Conservation (phyloP, 2,113 vertebrate genomes). For the Gadus macrocephalus region DNA sequence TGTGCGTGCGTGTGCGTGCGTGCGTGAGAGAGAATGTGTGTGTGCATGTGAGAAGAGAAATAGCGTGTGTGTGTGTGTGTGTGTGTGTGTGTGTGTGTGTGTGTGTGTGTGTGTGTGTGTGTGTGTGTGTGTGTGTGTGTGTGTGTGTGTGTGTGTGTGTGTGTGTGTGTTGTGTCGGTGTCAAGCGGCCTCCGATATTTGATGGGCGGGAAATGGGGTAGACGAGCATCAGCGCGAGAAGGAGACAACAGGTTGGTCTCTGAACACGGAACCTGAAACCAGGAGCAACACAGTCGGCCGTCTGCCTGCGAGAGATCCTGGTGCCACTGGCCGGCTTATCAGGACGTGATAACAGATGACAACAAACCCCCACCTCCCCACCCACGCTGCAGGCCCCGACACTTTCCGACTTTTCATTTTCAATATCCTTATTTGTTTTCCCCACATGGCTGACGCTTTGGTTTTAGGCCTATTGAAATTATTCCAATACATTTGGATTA, state of each 20-base stretch:
- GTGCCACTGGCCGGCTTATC: slow-evolving; percentile 72
- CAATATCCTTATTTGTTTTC: not conserved
- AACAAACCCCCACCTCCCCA: slow-evolving; percentile 67
- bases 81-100: not conserved
- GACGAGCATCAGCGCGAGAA: slow-evolving; percentile 24
- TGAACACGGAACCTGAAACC: slow-evolving; percentile 70
- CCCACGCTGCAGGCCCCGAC: slow-evolving; percentile 57
- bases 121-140: not conserved
- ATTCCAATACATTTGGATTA: no score
- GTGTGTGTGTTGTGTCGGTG: not conserved
- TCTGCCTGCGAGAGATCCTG: slow-evolving; percentile 67
- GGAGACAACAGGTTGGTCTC: slow-evolving; percentile 53
- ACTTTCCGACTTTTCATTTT: no score
- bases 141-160: not conserved
- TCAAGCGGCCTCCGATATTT: slow-evolving; percentile 30
- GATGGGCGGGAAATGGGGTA: slow-evolving; percentile 43
- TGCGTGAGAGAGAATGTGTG: not conserved
- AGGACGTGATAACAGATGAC: slow-evolving; percentile 74
- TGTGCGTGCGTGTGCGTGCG: not conserved
- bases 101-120: not conserved
- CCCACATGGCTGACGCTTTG: no score
- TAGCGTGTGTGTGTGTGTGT: not conserved
- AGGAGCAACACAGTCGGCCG: slow-evolving; percentile 60
- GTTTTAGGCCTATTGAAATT: no score
- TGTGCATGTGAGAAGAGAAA: no score